Percentiles rank a stretch among this genome's conserved stretches.
Conservation (phyloP, 2,797 vertebrate species). For the Chanos chanos region DNA sequence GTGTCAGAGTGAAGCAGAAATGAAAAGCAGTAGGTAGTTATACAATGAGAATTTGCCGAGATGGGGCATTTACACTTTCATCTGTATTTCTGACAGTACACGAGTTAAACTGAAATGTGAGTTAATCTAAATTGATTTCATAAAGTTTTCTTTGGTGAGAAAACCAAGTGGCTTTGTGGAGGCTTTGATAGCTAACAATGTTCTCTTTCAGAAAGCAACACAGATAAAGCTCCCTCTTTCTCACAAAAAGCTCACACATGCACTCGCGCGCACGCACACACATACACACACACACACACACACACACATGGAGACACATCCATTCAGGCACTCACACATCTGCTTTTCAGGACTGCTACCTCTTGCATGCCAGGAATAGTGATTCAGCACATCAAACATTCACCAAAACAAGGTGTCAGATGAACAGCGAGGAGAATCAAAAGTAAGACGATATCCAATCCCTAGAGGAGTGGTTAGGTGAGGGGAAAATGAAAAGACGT, state of each 20-base stretch:
- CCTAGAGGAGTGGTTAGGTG: constrained; percentile 33
- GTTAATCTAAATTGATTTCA: no score
- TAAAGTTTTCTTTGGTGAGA: no score
- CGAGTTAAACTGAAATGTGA: no score
- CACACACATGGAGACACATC: neutral
- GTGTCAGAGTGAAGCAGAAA: no score
- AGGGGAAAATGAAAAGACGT: neutral
- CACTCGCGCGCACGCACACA: constrained; percentile 1
- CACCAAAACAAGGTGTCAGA: constrained; percentile 24
- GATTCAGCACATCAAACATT: constrained; percentile 52
- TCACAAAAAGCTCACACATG: neutral
- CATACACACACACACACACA: constrained; percentile 3
- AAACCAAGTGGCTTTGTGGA: neutral
- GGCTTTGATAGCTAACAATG: neutral
- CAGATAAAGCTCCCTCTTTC: neutral
- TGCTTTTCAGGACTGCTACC: constrained; percentile 38
- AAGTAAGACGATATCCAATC: neutral
- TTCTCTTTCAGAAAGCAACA: neutral
- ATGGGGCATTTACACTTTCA: no score
- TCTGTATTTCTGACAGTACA: no score
- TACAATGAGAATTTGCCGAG: no score
- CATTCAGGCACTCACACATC: constrained; percentile 24
- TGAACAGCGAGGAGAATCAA: constrained; percentile 12
- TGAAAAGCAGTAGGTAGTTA: no score
- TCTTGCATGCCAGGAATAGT: constrained; percentile 37